These are phyloP conservation scores for Sminthurinus aureus DNA, from an alignment of 2,888 invertebrate species.

Conservation along the genomic window DNA sequence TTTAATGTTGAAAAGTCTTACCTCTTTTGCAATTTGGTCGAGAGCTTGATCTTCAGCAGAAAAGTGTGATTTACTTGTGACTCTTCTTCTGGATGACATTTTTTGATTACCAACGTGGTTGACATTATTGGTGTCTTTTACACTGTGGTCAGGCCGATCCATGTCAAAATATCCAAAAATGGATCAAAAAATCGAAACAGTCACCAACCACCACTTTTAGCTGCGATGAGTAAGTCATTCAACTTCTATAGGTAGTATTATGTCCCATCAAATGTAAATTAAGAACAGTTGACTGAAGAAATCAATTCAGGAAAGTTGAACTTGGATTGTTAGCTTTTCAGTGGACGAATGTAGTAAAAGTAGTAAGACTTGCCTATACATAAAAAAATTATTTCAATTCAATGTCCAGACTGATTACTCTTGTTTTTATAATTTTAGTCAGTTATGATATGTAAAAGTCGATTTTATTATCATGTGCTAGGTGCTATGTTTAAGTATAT, in stretches of 20 bases:
- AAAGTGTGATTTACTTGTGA: conserved; percentile 74
- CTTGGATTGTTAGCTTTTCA: too few relatives aligned
- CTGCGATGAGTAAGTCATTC: conserved; percentile 22
- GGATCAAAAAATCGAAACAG: conserved; percentile 64
- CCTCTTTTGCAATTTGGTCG: conserved; percentile 97
- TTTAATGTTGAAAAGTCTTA: conserved; percentile 64
- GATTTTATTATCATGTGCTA: too few relatives aligned
- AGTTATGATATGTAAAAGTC: too few relatives aligned
- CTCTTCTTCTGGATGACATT: conserved; percentile 72
- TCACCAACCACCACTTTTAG: conserved; percentile 4
- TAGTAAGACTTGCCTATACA: too few relatives aligned
- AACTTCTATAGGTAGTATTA: background rate
- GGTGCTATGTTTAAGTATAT: too few relatives aligned
- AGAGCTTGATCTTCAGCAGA: conserved; percentile 97
- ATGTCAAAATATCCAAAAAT: conserved; percentile 25
- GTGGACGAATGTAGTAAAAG: too few relatives aligned
- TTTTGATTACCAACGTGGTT: conserved; percentile 61
- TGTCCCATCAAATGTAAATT: too few relatives aligned
- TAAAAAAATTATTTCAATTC: too few relatives aligned
- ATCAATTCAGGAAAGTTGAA: too few relatives aligned
- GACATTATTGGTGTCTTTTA: conserved; percentile 46
- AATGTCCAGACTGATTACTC: too few relatives aligned
- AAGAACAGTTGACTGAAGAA: too few relatives aligned
- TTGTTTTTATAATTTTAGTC: too few relatives aligned
- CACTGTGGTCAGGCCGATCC: conserved; percentile 33